phyloP scores from a whole-genome alignment of 2,888 invertebrate species.

The Mesopsocus fuscifrons region DNA sequence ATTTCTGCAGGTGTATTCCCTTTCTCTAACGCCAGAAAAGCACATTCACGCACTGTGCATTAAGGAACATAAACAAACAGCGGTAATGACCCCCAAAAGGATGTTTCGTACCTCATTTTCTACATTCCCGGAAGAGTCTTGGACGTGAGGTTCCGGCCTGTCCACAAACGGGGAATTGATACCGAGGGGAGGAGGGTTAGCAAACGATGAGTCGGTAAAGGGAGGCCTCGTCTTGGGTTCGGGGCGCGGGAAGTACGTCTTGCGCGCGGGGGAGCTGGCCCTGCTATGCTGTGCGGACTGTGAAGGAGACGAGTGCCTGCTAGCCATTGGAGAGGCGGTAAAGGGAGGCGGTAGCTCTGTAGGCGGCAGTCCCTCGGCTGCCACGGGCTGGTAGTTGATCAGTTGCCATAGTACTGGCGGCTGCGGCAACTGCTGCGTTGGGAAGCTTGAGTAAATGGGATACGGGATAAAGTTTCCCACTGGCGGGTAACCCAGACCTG shows the following conservation, averaged over 20 bases:
- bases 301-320: constrained; percentile 54
- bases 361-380: background rate
- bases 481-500: constrained; percentile 1
- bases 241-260: constrained; percentile 29
- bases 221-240: constrained; percentile 17
- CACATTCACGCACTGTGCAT: too few relatives aligned
- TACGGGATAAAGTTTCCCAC: constrained; percentile 2
- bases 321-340: constrained; percentile 50
- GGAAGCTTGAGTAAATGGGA: background rate
- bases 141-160: too few relatives aligned
- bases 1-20: too few relatives aligned
- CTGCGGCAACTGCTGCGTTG: constrained; percentile 10
- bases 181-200: constrained; percentile 12
- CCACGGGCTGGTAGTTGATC: background rate
- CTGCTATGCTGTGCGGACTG: constrained; percentile 38
- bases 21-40: too few relatives aligned
- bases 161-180: too few relatives aligned
- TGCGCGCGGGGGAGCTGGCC: constrained; percentile 43
- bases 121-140: too few relatives aligned
- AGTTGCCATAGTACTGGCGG: constrained; percentile 9
- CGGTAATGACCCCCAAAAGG: too few relatives aligned
- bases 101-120: too few relatives aligned
- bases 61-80: too few relatives aligned
- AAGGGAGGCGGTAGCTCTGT: constrained; percentile 5
- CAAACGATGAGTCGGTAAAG: constrained; percentile 9